Percentiles rank a stretch among this genome's conserved stretches.
These are phyloP conservation scores for Mermis nigrescens DNA, from an alignment of 2,888 invertebrate genomes.

Conservation along the genomic window DNA sequence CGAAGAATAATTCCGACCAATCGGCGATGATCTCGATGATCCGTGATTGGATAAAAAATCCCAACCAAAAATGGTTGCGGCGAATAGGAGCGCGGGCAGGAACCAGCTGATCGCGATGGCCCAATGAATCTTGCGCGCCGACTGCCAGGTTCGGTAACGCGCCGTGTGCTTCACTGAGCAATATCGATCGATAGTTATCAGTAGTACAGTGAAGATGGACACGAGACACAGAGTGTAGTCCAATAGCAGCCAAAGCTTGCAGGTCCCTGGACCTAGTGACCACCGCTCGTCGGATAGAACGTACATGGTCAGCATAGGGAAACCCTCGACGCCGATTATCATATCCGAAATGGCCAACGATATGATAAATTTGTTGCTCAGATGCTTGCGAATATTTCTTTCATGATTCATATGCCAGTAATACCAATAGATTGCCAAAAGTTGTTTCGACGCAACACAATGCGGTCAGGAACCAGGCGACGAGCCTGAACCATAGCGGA, in stretches of 20 bases:
- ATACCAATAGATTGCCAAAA: constrained; percentile 30
- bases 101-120: constrained; percentile 28
- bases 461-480: constrained; percentile 1
- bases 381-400: constrained; percentile 29
- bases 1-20: constrained; percentile 45
- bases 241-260: constrained; percentile 28
- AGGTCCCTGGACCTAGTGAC: constrained; percentile 9
- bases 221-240: constrained; percentile 31
- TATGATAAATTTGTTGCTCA: constrained; percentile 29
- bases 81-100: constrained; percentile 27
- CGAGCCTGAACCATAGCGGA: no score
- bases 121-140: constrained; percentile 55
- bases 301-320: constrained; percentile 30
- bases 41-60: constrained; percentile 35
- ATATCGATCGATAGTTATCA: constrained; percentile 28
- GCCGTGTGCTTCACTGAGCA: constrained; percentile 29
- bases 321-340: constrained; percentile 30
- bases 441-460: constrained; percentile 23
- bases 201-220: constrained; percentile 29
- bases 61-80: constrained; percentile 32
- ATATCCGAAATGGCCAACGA: constrained; percentile 29
- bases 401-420: constrained; percentile 27
- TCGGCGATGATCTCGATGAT: constrained; percentile 59
- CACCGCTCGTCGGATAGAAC: constrained; percentile 23
- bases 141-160: constrained; percentile 30